phyloP scores from a whole-genome alignment of 2,797 vertebrate genomes.

The Gallinago solitaria region DNA sequence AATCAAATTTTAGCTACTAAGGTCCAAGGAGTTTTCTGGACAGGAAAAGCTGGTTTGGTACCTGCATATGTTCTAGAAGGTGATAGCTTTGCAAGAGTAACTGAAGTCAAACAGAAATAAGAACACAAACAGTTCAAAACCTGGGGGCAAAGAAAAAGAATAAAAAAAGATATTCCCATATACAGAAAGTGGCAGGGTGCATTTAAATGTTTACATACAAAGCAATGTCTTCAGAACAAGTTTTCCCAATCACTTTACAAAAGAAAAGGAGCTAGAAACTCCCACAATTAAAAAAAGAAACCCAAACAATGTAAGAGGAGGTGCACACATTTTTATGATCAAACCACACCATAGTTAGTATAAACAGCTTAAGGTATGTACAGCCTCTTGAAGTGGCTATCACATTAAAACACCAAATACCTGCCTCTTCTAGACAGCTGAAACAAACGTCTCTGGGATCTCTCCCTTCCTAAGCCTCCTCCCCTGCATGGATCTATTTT shows the following conservation, averaged over 20 bases:
- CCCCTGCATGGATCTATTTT: neutral
- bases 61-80: neutral
- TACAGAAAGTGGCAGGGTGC: conserved; percentile 62
- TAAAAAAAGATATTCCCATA: conserved; percentile 32
- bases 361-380: conserved; percentile 45
- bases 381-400: conserved; percentile 25
- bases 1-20: neutral
- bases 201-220: conserved; percentile 49
- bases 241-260: conserved; percentile 45
- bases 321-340: conserved; percentile 5
- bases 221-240: conserved; percentile 34
- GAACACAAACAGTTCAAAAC: conserved; percentile 42
- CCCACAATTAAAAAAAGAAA: neutral
- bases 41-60: conserved; percentile 11
- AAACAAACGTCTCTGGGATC: neutral
- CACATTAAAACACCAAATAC: neutral
- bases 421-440: neutral
- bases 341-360: conserved; percentile 12
- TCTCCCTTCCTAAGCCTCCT: neutral
- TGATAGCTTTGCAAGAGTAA: neutral
- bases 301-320: neutral
- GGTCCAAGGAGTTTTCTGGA: neutral
- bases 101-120: neutral
- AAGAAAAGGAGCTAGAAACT: conserved; percentile 40
- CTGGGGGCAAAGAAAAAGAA: neutral